A percentile compares a stretch with the other conserved stretches of the same genome.
Evolutionary conservation across 2,113 vertebrate genomes (phyloP).

Genomic region (Hypomesus transpacificus): DNA sequence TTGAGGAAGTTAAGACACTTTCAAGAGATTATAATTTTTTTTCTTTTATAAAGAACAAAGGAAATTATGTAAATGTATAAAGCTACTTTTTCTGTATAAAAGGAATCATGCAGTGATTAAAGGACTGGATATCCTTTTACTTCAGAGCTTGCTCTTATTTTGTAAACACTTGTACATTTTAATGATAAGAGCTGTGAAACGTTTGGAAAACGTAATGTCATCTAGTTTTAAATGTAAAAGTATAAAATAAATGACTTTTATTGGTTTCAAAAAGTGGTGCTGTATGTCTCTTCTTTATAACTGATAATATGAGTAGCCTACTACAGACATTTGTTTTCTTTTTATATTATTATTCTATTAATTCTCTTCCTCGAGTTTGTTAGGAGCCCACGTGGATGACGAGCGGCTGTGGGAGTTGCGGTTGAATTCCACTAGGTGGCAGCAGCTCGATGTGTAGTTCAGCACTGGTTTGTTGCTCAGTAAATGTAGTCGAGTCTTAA

Average conservation of each 20-base stretch:
- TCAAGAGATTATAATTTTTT: conserved; percentile 51
- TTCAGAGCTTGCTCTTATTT: conserved; percentile 92
- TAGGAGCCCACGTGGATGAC: no score
- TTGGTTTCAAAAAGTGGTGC: conserved; percentile 51
- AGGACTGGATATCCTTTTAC: conserved; percentile 77
- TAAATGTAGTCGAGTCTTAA: no score
- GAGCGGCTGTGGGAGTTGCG: no score
- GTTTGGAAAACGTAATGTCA: conserved; percentile 76
- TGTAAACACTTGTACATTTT: conserved; percentile 85
- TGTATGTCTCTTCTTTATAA: background rate
- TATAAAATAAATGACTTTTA: conserved; percentile 66
- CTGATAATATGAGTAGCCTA: no score
- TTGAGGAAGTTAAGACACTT: conserved; percentile 57
- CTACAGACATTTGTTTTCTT: no score
- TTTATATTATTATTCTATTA: no score
- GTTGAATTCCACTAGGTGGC: no score
- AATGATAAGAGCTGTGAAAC: conserved; percentile 77
- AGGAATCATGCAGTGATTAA: conserved; percentile 73
- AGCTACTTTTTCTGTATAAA: conserved; percentile 70
- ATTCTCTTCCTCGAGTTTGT: no score
- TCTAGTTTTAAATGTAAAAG: conserved; percentile 78
- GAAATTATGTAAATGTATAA: conserved; percentile 69
- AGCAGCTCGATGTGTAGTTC: no score
- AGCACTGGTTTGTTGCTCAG: no score
- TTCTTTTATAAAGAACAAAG: conserved; percentile 83